Evolutionary conservation across 2,888 invertebrate genomes (phyloP).

Genomic region (Bibio marci): DNA sequence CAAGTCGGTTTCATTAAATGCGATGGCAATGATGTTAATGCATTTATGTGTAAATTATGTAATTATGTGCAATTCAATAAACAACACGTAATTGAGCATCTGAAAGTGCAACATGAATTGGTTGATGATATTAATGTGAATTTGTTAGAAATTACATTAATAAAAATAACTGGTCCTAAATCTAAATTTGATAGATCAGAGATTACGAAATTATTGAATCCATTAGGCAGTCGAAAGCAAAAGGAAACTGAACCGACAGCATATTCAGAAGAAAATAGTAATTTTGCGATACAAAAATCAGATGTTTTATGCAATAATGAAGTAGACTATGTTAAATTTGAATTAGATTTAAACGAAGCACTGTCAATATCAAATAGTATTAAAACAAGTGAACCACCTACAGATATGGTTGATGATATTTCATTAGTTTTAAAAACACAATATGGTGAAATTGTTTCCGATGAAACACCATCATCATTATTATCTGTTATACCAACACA

Average conservation of each 20-base stretch:
- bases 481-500: background rate
- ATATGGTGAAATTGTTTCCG: background rate
- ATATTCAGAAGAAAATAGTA: background rate
- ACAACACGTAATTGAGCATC: slow-evolving; percentile 42
- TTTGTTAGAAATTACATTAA: too few species aligned
- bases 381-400: too few species aligned
- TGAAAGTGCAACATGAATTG: slow-evolving; percentile 22
- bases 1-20: background rate
- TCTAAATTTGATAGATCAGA: too few species aligned
- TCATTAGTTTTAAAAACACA: too few species aligned
- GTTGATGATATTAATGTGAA: slow-evolving; percentile 5
- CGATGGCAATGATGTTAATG: slow-evolving; percentile 16
- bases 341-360: too few species aligned
- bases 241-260: background rate
- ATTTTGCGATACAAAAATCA: too few species aligned
- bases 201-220: background rate
- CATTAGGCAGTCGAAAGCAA: background rate
- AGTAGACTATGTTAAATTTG: too few species aligned
- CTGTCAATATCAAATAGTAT: too few species aligned
- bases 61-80: slow-evolving; percentile 52
- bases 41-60: slow-evolving; percentile 53
- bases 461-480: background rate
- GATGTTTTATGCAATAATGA: too few species aligned
- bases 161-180: too few species aligned
- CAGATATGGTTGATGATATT: too few species aligned